phyloP scores from a whole-genome alignment of 2,113 vertebrate genomes.

The Meles meles region DNA sequence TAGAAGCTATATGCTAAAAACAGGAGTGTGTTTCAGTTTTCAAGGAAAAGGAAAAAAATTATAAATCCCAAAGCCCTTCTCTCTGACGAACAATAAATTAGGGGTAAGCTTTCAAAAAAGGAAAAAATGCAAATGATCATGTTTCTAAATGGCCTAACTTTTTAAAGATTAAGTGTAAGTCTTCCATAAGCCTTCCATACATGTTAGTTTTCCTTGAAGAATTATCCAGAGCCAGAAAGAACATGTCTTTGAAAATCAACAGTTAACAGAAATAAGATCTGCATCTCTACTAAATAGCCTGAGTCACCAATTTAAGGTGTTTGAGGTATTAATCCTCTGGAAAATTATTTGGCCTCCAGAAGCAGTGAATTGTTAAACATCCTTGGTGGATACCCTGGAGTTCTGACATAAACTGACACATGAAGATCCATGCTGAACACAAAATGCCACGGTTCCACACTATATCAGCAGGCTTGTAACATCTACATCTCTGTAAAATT shows the following conservation, averaged over 20 bases:
- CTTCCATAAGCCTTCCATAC: not conserved
- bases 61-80: conserved; percentile 36
- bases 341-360: conserved; percentile 30
- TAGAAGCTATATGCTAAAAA: conserved; percentile 42
- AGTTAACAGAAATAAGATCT: conserved; percentile 40
- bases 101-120: conserved; percentile 16
- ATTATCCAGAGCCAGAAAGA: conserved; percentile 13
- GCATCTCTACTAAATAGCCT: not conserved
- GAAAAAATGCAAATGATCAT: not conserved
- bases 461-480: conserved; percentile 62
- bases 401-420: not conserved
- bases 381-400: conserved; percentile 58
- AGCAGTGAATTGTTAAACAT: not conserved
- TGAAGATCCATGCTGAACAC: not conserved
- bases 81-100: not conserved
- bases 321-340: conserved; percentile 40
- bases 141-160: conserved; percentile 13
- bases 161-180: not conserved
- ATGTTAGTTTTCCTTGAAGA: not conserved
- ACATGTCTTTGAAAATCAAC: conserved; percentile 32
- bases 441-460: not conserved
- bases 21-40: conserved; percentile 49
- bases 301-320: conserved; percentile 15
- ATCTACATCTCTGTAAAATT: conserved; percentile 56
- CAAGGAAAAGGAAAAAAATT: not conserved